Evolutionary conservation across 2,888 invertebrate genomes (phyloP).

Genomic region (Halocaridina rubra): DNA sequence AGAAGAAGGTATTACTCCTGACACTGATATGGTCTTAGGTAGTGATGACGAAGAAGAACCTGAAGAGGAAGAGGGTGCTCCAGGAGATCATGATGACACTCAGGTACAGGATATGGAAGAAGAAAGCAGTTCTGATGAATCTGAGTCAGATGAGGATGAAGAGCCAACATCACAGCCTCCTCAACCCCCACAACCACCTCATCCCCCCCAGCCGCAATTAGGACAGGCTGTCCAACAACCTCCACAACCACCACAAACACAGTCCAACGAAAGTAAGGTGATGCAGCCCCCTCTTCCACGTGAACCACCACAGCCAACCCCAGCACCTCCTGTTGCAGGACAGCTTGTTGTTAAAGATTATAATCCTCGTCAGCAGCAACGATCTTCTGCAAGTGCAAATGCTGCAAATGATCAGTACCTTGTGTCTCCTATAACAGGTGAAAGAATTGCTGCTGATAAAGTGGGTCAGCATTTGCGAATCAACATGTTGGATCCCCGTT

Average conservation of each 20-base stretch:
- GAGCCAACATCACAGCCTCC: no score
- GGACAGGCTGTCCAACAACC: constrained; percentile 74
- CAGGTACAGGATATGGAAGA: constrained; percentile 88
- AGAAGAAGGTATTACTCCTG: constrained; percentile 64
- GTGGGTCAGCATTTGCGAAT: constrained; percentile 98
- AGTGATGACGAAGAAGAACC: constrained; percentile 60
- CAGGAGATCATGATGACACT: constrained; percentile 62
- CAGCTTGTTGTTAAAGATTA: constrained; percentile 95
- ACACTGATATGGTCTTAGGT: constrained; percentile 60
- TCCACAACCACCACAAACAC: background rate
- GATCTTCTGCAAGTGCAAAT: constrained; percentile 1
- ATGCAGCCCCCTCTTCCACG: constrained; percentile 69
- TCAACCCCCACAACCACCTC: constrained; percentile 65
- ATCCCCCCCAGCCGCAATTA: constrained; percentile 70
- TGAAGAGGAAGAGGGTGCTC: constrained; percentile 51
- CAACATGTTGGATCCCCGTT: constrained; percentile 93
- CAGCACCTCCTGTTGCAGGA: constrained; percentile 88
- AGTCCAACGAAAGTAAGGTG: constrained; percentile 15
- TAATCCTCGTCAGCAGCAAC: constrained; percentile 85
- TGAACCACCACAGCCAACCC: constrained; percentile 74
- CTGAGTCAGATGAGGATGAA: constrained; percentile 50
- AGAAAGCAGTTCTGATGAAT: constrained; percentile 70
- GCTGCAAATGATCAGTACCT: constrained; percentile 86
- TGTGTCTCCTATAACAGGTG: constrained; percentile 98
- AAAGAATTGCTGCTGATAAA: constrained; percentile 95